Base-by-base conservation (phyloP, 2,888 invertebrate genomes). In the Torymus texanus region DNA sequence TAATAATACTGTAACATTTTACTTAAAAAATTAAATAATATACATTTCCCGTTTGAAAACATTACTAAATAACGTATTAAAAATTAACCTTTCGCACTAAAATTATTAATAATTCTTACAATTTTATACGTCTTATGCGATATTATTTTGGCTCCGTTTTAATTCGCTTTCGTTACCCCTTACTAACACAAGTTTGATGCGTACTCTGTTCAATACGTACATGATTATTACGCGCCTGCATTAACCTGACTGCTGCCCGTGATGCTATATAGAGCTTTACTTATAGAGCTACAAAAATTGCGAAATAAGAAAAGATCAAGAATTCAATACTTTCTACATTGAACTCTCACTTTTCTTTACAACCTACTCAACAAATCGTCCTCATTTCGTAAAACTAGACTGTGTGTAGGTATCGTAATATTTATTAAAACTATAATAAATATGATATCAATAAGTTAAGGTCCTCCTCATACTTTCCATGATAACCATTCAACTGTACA, bases 391-490 rank as follows among this genome's bases (percentile, higher is more conserved):
- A 51, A 68, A 67, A 67, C 21, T 56, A 14, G 56, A 56, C 24
- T 29, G 8, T n/a, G 16, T 14, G 29, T 56, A 41, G 68, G 67
- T 67, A 67, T 10, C 13, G 55, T 56, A 55, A 55, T 56, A 55
- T 55, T 55, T 53, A 29, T 29, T 53, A 51, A 68, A 68, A 56
- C 68, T 68, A 68, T 68, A 68, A 68, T 68, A 68, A 68, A 68
- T 68, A 68, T 24, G 55, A 24, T 68, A 68, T 68, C 55, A 68
- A 67, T 67, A 67, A 50, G 14, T 67, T 55, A 55, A 55, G 56
- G 68, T 68, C 56, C 68, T 68, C 29, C 29, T 68, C 55, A 56
- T 68, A 68, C 56, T 56, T 56, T 29, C 16, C 18, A 16, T 66
- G 53, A 56, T 18, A 53, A 68, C 3, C 62, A 24, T 3, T 24